phyloP scores from a whole-genome alignment of 2,797 vertebrate genomes.

The Sebastes alutus region DNA sequence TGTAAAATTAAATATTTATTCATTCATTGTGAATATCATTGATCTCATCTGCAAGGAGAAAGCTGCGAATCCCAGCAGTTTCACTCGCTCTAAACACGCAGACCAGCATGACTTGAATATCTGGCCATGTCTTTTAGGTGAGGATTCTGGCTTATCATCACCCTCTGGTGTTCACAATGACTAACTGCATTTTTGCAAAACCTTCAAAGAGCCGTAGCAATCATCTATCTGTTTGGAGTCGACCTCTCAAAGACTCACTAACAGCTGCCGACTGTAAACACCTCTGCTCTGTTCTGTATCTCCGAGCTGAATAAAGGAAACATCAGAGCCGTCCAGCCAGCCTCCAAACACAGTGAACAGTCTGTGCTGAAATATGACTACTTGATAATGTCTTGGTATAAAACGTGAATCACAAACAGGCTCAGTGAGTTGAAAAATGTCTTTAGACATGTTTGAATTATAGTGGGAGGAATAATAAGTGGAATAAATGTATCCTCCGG shows the following conservation, averaged over 20 bases:
- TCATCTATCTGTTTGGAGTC: background rate
- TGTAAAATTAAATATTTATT: background rate
- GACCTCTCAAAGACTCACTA: background rate
- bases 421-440: background rate
- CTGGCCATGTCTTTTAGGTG: background rate
- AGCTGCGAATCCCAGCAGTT: background rate
- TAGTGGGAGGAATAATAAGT: background rate
- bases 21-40: background rate
- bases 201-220: background rate
- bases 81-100: background rate
- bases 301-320: background rate
- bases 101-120: background rate
- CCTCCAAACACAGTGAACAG: background rate
- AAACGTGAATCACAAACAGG: constrained; percentile 11
- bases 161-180: constrained; percentile 67
- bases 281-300: background rate
- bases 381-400: constrained; percentile 11
- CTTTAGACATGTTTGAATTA: background rate
- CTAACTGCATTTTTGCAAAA: constrained; percentile 9
- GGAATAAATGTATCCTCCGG: background rate
- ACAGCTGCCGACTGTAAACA: constrained; percentile 19
- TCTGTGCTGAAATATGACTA: constrained; percentile 10
- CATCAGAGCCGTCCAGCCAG: constrained; percentile 4
- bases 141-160: constrained; percentile 19
- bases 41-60: background rate